Base-by-base conservation (phyloP, 35 echinoderm and acorn worm genomes). In the Ptychodera flava region DNA sequence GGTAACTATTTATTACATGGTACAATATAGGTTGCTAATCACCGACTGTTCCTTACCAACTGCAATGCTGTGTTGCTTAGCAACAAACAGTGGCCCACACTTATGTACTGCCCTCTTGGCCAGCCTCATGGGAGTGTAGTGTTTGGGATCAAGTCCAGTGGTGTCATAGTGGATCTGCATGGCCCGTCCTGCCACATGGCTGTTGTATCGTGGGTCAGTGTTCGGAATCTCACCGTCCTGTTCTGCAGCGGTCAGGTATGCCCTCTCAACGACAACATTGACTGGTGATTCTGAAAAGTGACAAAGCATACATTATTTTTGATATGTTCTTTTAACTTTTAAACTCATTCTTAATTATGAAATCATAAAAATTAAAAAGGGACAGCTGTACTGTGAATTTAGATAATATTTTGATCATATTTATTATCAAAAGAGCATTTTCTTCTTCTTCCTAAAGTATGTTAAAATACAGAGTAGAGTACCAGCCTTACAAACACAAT, bases 81-180 rank as follows among this genome's bases (percentile, higher is more conserved):
- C 79, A 1, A 35, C n/a, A 78, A 90, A 90, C 29, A 31, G 15
- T 31, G 88, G 88, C 33, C 81, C 81, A 35, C 88, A 90, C 28
- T 85, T 31, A 1, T 78, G 45, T 29, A 84, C n/a, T 1, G 77
- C 76, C 0, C 45, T 36, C 33, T 84, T 52, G 33, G 78, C 75
- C 35, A 84, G 76, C 16, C 53, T 35, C 37, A 37, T 34, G 35
- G 82, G 52, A 78, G 81, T 33, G 35, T 35, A 35, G 82, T 10
- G 31, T 31, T 33, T 35, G 15, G 30, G n/a, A 33, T 35, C 52
- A 35, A 77, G 29, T 33, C 31, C 1, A 27, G 80, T 1, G 27
- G 36, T 31, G 77, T 90, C 82, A 36, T 84, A 90, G 33, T 31
- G 83, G 33, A 90, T 35, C 76, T 90, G 81, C 88, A 90, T 90